Conservation (phyloP, 2,888 invertebrate genomes). For the Sacculina carcini region DNA sequence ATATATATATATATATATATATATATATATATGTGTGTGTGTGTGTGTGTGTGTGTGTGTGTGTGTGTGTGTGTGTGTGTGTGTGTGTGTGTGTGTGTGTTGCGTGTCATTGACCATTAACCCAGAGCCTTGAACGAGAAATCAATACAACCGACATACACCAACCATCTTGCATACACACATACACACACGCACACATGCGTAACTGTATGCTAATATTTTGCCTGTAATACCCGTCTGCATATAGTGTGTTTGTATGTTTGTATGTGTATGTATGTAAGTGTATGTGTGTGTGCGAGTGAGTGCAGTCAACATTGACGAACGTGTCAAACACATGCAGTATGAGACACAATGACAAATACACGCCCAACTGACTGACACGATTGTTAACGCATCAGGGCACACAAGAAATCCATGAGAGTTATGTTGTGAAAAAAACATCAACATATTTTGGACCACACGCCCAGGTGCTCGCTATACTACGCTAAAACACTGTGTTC, state of each 20-base stretch:
- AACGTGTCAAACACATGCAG: no score
- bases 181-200: background rate
- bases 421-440: no score
- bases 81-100: background rate
- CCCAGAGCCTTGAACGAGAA: no score
- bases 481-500: no score
- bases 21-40: background rate
- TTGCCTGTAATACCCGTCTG: background rate
- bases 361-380: no score
- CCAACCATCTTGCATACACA: background rate
- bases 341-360: no score
- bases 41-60: background rate
- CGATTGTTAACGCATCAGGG: no score
- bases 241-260: background rate
- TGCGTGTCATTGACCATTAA: background rate
- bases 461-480: no score
- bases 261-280: background rate
- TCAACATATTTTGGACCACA: no score
- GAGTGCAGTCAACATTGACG: background rate
- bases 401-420: no score
- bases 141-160: no score
- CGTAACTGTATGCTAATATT: background rate
- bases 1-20: constrained; percentile 3
- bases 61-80: background rate
- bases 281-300: background rate